phyloP scores from a whole-genome alignment of 1,140 invertebrate genomes.

The Diorhabda sublineata region DNA sequence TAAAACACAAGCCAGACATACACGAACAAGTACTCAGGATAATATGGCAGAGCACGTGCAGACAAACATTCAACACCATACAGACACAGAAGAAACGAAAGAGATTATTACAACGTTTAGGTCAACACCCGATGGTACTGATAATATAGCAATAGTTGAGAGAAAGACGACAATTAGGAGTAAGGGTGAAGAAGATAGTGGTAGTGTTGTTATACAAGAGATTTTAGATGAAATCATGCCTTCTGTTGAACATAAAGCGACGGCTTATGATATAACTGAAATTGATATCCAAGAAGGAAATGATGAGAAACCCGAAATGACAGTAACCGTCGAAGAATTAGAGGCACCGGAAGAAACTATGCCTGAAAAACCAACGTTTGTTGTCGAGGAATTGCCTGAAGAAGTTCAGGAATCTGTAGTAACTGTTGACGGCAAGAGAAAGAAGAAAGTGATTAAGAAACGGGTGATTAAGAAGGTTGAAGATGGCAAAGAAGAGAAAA shows the following conservation, averaged over 20 bases:
- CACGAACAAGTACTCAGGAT: slow-evolving; percentile 36
- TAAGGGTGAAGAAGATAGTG: slow-evolving; percentile 36
- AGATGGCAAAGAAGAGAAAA: slow-evolving; percentile 37
- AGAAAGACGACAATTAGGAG: slow-evolving; percentile 53
- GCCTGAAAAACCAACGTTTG: slow-evolving; percentile 31
- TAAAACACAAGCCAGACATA: slow-evolving; percentile 43
- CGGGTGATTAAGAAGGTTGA: slow-evolving; percentile 34
- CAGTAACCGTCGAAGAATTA: slow-evolving; percentile 40
- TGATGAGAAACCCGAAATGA: slow-evolving; percentile 45
- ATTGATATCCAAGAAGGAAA: slow-evolving; percentile 51
- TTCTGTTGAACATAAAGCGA: slow-evolving; percentile 28
- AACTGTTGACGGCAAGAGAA: slow-evolving; percentile 34
- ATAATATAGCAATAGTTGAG: slow-evolving; percentile 52
- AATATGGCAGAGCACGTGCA: slow-evolving; percentile 37
- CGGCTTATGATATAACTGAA: slow-evolving; percentile 47
- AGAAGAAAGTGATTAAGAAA: slow-evolving; percentile 38
- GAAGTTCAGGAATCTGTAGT: slow-evolving; percentile 40
- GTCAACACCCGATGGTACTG: slow-evolving; percentile 47
- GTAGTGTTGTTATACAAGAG: slow-evolving; percentile 45
- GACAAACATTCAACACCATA: slow-evolving; percentile 36
- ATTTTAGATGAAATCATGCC: slow-evolving; percentile 44
- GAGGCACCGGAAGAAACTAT: slow-evolving; percentile 38
- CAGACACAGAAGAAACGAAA: slow-evolving; percentile 51
- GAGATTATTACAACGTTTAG: slow-evolving; percentile 56
- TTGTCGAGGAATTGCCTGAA: slow-evolving; percentile 39